Percentiles rank a stretch among this genome's conserved stretches.
Conservation (phyloP, 2,797 vertebrate genomes). For the Ara ararauna region DNA sequence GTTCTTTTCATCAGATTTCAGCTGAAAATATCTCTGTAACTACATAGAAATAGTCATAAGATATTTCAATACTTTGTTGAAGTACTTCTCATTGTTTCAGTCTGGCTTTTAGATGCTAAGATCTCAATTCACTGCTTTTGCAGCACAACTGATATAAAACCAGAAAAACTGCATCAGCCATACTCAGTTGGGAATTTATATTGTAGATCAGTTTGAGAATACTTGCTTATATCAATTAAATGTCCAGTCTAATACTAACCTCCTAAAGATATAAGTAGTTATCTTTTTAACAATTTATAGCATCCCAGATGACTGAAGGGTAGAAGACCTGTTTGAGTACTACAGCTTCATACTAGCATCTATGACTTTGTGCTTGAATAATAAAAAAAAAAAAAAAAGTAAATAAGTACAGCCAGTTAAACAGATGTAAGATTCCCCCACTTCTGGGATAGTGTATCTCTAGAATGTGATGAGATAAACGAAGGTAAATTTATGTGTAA, state of each 20-base stretch:
- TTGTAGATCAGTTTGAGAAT: constrained; percentile 20
- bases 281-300: constrained; percentile 13
- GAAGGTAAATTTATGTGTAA: not conserved
- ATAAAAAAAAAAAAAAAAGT: not conserved
- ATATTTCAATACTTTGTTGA: not conserved
- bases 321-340: not conserved
- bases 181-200: not conserved
- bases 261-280: constrained; percentile 17
- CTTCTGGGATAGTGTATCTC: not conserved
- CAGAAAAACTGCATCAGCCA: constrained; percentile 9
- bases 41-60: constrained; percentile 13
- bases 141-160: constrained; percentile 1
- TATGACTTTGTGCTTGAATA: not conserved
- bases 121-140: not conserved
- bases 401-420: not conserved
- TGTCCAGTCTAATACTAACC: not conserved
- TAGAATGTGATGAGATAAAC: not conserved
- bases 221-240: constrained; percentile 32
- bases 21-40: constrained; percentile 17
- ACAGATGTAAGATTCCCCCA: not conserved
- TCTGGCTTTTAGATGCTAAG: not conserved
- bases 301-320: not conserved
- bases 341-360: not conserved
- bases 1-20: not conserved
- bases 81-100: not conserved